Evolutionary conservation across 1,140 invertebrate genomes (phyloP), one percentile per base, ranked within the genome.

Genomic region (Macrobrachium nipponense): DNA sequence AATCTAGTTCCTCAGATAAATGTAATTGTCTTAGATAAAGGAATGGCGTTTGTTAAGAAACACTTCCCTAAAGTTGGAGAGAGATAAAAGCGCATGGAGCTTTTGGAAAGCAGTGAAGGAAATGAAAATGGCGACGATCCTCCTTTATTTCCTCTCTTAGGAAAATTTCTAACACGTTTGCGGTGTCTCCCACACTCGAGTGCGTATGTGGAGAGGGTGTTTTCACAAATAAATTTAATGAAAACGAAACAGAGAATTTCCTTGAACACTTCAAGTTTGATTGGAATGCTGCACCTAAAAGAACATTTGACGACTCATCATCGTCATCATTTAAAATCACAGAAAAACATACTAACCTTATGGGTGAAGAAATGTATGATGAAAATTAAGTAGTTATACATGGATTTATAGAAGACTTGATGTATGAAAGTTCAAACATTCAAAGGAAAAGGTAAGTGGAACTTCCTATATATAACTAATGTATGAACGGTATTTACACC

Each of bases 221-320:
- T n/a, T n/a, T n/a, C n/a, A n/a, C 85, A 87, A 66, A 17, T 75
- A 10, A 82, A 81, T 83, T 44, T 83, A 82, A 58, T 83, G 64
- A 87, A 87, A 87, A 84, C 85, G 11, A 81, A 43, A 78, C 59
- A 17, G 18, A 66, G 77, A 73, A 81, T 70, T 43, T 17, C 23
- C n/a, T 5, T 82, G 73, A 80, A 85, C 60, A 60, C 76, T n/a
- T 36, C 27, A 36, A 36, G 27, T 36, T 36, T 36, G n/a, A n/a
- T n/a, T n/a, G 27, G 27, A 36, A 2, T 36, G 1, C 27, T 36
- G 27, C 27, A 36, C 27, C n/a, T 36, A 36, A 36, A 36, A 36
- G 27, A 36, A 36, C 1, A 36, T 36, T 36, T 36, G 27, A 36
- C 27, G 27, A 36, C 27, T 36, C 4, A 36, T 36, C 27, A 36